These are phyloP conservation scores for Leucoraja ocellata DNA, from an alignment of 2,797 vertebrate genomes.

Conservation along the genomic window DNA sequence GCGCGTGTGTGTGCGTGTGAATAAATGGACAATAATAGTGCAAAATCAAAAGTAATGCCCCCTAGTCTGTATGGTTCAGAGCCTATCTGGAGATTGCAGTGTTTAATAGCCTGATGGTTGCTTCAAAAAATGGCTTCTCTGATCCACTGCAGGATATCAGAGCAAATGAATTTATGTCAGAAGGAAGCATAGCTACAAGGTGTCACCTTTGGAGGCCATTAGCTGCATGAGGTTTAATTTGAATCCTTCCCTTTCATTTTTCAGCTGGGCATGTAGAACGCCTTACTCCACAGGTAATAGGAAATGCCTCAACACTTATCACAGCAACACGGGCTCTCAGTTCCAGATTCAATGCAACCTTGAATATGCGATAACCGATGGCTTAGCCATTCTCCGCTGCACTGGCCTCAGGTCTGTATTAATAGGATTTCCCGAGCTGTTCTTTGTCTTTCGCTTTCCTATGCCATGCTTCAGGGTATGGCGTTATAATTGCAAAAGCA, in stretches of 20 bases:
- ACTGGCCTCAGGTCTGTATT: slow-evolving; percentile 23
- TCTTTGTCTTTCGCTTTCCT: neutral
- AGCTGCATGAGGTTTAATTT: neutral
- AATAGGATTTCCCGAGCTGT: slow-evolving; percentile 33
- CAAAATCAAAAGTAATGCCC: too few relatives aligned
- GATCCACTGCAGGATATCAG: neutral
- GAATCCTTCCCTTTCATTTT: neutral
- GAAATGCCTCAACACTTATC: neutral
- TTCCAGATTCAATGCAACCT: neutral
- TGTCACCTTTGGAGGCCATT: neutral
- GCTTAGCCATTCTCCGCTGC: neutral
- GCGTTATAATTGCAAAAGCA: slow-evolving; percentile 23
- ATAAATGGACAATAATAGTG: too few relatives aligned
- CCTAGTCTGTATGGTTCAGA: too few relatives aligned
- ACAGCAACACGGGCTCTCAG: neutral
- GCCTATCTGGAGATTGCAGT: too few relatives aligned
- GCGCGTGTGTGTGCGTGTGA: too few relatives aligned
- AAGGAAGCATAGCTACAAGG: neutral
- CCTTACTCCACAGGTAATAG: neutral
- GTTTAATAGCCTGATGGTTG: too few relatives aligned
- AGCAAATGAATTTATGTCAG: neutral
- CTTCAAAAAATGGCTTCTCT: neutral
- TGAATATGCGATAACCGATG: neutral
- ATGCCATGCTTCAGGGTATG: neutral
- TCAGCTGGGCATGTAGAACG: neutral